Evolutionary conservation across 2,797 vertebrate species (phyloP).

Genomic region (Anolis apletophallus): DNA sequence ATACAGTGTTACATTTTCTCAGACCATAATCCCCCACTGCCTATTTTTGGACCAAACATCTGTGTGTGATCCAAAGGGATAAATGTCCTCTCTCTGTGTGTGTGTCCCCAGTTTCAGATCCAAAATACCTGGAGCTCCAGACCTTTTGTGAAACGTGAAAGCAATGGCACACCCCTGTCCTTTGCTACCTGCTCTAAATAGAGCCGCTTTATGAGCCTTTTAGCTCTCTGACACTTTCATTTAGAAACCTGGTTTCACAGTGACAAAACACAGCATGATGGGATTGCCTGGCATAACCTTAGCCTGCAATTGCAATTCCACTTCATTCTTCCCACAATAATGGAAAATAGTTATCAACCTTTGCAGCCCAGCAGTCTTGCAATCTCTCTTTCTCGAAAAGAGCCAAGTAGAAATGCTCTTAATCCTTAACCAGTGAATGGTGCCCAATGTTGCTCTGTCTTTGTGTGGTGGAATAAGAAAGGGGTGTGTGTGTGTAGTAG

Average conservation of each 20-base stretch:
- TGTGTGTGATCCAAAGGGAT: background rate
- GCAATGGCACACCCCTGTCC: background rate
- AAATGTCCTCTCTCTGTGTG: background rate
- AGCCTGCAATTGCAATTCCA: background rate
- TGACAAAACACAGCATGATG: background rate
- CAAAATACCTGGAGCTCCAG: too few species aligned
- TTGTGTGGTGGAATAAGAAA: background rate
- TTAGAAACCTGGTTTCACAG: background rate
- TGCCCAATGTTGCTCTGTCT: background rate
- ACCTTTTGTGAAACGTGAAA: background rate
- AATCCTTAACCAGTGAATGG: background rate
- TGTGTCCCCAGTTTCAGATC: too few species aligned
- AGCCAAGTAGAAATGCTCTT: background rate
- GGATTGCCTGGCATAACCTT: background rate
- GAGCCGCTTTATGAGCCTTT: background rate
- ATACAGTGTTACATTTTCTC: background rate
- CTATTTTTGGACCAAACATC: background rate
- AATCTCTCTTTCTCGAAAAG: background rate
- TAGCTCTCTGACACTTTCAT: background rate
- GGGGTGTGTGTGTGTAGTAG: too few species aligned
- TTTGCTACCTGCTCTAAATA: background rate
- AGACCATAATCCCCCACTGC: too few species aligned
- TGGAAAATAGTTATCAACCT: background rate
- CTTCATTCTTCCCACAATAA: background rate
- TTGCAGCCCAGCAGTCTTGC: background rate